These are phyloP conservation scores for Eretmochelys imbricata DNA, from an alignment of 2,113 vertebrate genomes.

Conservation along the genomic window DNA sequence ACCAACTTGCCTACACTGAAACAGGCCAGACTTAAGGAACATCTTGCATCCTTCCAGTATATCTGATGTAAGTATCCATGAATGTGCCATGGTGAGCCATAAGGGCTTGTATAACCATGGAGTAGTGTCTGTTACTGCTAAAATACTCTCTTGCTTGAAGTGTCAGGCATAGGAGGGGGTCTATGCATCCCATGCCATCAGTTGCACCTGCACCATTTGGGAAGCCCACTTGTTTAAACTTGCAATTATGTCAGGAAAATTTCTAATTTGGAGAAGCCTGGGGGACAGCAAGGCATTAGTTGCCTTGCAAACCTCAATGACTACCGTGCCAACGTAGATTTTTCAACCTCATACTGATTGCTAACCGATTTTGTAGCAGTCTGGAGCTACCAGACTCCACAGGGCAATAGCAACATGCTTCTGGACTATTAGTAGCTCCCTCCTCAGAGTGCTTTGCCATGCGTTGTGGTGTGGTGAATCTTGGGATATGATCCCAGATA, in stretches of 20 bases:
- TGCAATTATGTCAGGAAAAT: not conserved
- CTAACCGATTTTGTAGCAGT: not conserved
- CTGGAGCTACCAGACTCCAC: not conserved
- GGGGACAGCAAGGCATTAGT: too few relatives aligned
- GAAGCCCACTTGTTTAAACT: not conserved
- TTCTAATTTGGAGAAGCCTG: not conserved
- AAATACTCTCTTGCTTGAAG: not conserved
- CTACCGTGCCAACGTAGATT: not conserved
- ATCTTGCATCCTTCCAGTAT: not conserved
- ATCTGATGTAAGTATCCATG: not conserved
- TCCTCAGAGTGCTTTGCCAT: not conserved
- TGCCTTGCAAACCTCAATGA: not conserved
- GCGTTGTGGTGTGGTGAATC: not conserved
- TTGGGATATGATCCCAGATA: not conserved
- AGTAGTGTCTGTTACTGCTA: not conserved
- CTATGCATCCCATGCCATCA: too few relatives aligned
- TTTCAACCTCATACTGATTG: not conserved
- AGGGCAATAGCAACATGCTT: not conserved
- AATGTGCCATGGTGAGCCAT: not conserved
- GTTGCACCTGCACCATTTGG: not conserved
- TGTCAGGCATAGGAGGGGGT: not conserved
- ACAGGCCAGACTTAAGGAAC: not conserved
- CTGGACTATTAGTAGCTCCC: not conserved
- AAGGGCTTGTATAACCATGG: not conserved
- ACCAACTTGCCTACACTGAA: not conserved